Evolutionary conservation across 2,888 invertebrate genomes (phyloP).

Genomic region (Litoditis marina): DNA sequence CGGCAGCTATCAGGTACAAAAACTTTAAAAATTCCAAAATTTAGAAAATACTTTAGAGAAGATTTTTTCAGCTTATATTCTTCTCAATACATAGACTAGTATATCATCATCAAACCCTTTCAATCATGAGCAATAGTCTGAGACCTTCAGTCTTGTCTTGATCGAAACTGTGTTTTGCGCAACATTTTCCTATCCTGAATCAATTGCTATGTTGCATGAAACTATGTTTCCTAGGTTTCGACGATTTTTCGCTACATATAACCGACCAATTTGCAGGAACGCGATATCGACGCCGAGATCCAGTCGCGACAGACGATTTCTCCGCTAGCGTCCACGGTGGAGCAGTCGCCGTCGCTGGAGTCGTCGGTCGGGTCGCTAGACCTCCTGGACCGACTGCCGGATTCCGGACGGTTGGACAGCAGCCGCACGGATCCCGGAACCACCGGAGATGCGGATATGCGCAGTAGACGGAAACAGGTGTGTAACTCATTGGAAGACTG

Average conservation of each 20-base stretch:
- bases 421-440: slow-evolving; percentile 33
- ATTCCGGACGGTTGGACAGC: too few species aligned
- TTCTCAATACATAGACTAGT: too few species aligned
- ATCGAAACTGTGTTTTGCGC: too few species aligned
- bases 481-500: background rate
- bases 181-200: too few species aligned
- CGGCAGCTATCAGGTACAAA: slow-evolving; percentile 42
- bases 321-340: slow-evolving; percentile 20
- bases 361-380: slow-evolving; percentile 31
- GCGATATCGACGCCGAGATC: slow-evolving; percentile 58
- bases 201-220: too few species aligned
- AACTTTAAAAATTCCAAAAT: background rate
- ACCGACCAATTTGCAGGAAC: slow-evolving; percentile 37
- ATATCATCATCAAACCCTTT: too few species aligned
- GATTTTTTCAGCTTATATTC: too few species aligned
- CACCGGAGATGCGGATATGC: slow-evolving; percentile 1
- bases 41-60: background rate
- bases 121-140: too few species aligned
- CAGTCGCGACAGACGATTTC: slow-evolving; percentile 33
- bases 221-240: too few species aligned
- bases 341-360: slow-evolving; percentile 41
- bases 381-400: too few species aligned
- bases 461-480: slow-evolving; percentile 7
- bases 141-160: too few species aligned
- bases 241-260: too few species aligned